Evolutionary conservation across 1,140 invertebrate species (phyloP), one percentile per base, ranked within the genome.

Genomic region (Calliopsis andreniformis): DNA sequence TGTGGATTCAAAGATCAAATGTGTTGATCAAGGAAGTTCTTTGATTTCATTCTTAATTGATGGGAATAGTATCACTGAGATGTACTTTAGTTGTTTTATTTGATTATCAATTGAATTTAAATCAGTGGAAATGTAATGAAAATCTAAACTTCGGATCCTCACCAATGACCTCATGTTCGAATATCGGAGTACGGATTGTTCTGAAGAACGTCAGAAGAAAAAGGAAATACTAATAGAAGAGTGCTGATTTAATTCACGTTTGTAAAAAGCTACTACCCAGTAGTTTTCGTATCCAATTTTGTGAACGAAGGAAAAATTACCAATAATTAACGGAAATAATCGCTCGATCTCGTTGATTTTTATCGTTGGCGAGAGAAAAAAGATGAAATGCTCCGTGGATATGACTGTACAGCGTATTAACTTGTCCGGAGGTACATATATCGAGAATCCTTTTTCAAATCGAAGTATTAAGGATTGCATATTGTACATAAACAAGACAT

Each of bases 401-500:
- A 89, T 91, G 89, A 90, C 87, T 91, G 90, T 91, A 91, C 89
- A 91, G 89, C 88, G 83, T 89, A 88, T 87, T 89, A 88, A 87
- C 84, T 89, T 89, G 87, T 87, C 87, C 82, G 88, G 87, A 88
- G 78, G 83, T 89, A 88, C 86, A 89, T 90, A 90, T 91, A 90
- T 90, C 86, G 87, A 84, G 77, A 87, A 87, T 89, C 86, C 85
- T 89, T 89, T 90, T 88, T 90, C 89, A 91, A 89, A 78, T 86
- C 86, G 83, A 88, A 88, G 86, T 88, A 90, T 90, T 89, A 87
- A 91, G 90, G 88, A 88, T 91, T 91, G 89, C 91, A 92, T 92
- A 92, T 91, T 92, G 91, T 92, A 92, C 81, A 92, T 92, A 92
- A 92, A 92, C 89, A 90, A 92, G 91, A 92, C 91, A 92, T 92